Evolutionary conservation across 2,888 invertebrate species (phyloP).

Genomic region (Acholoe squamosa): DNA sequence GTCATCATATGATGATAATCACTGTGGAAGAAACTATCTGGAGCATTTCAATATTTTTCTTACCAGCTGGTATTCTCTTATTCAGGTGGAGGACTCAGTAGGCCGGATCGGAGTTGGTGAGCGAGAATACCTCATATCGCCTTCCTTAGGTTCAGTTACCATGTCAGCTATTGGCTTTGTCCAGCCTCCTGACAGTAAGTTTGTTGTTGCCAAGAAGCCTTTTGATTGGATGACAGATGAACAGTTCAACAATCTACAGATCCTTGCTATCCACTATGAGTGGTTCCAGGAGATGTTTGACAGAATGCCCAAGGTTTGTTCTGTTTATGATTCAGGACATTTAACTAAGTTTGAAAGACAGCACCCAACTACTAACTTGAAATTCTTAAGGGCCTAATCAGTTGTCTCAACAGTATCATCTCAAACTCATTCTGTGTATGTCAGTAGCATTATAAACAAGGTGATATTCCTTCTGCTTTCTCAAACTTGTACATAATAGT

Average conservation of each 20-base stretch:
- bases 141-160: slow-evolving; percentile 78
- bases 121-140: slow-evolving; percentile 82
- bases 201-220: slow-evolving; percentile 80
- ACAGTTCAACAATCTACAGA: slow-evolving; percentile 82
- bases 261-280: slow-evolving; percentile 81
- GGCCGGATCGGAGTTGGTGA: slow-evolving; percentile 80
- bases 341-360: too few relatives aligned
- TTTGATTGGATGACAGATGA: slow-evolving; percentile 84
- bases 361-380: too few relatives aligned
- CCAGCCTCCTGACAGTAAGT: slow-evolving; percentile 75
- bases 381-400: too few relatives aligned
- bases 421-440: too few relatives aligned
- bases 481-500: neutral
- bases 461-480: neutral
- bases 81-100: slow-evolving; percentile 80
- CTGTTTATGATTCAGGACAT: neutral
- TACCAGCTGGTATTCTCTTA: neutral
- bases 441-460: neutral
- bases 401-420: too few relatives aligned
- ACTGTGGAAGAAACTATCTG: neutral
- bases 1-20: neutral
- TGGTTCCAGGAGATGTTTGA: slow-evolving; percentile 84
- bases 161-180: slow-evolving; percentile 78
- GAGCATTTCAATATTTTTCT: neutral
- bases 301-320: slow-evolving; percentile 75